Base-by-base conservation (phyloP, 2,888 invertebrate genomes). In the Pseudanteris insignis region DNA sequence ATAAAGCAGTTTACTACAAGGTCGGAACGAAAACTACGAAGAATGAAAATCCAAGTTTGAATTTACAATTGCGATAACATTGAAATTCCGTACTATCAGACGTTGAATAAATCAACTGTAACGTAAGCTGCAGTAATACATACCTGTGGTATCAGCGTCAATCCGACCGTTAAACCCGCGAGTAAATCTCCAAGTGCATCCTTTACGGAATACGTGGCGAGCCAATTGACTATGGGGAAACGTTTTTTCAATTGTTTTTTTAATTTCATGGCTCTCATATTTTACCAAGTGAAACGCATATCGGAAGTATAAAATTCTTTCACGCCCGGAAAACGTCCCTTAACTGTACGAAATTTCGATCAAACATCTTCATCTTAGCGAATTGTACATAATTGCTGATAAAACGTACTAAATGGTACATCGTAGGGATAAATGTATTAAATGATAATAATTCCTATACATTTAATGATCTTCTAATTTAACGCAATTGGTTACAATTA, bases 151-250 rank as follows among this genome's bases (percentile, higher is more conserved):
- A 82, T 81, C 11, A 81, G 70, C 6, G 81, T 82, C 26, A 82
- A 65, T 21, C 81, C 81, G 1, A 81, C 79, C 0, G 86, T 85
- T 37, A 86, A 65, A 8, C 86, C 86, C 18, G 86, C 86, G 33
- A 86, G 81, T 34, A 84, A 63, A 68, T 86, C 86, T 29, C 83
- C 81, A 59, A 83, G 70, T 7, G 83, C 73, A 60, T 81, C 80
- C 7, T 73, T 67, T 2, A 74, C 57, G 25, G 74, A 81, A 74
- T 84, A 84, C 1, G 65, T 63, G n/a, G 81, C 81, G 11, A 83
- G 58, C 84, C 84, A 84, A 53, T 68, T 70, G 2, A 79, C 33
- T 36, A 81, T 71, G 0, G 84, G 84, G 1, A 81, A 41, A 64
- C 70, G 69, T 43, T 63, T 68, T 44, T 15, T 58, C 12, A 43